Conservation (phyloP, 2,888 invertebrate genomes). For the Archips xylosteana region DNA sequence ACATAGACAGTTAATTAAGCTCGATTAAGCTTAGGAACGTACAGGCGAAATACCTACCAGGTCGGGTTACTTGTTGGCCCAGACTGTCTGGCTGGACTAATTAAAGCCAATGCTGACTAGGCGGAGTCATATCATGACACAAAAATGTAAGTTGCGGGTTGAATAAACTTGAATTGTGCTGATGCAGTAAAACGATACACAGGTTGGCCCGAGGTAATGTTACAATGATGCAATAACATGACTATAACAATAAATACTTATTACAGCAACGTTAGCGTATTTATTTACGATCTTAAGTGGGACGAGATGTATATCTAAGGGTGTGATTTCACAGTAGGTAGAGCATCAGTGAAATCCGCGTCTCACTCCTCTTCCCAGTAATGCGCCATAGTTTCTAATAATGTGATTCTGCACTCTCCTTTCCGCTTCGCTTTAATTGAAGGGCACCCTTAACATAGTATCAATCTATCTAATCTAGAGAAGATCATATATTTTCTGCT, state of each 20-base stretch:
- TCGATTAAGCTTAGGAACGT: slow-evolving; percentile 24
- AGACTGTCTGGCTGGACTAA: slow-evolving; percentile 36
- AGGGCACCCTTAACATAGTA: too few relatives aligned
- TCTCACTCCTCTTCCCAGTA: too few relatives aligned
- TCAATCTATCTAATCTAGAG: too few relatives aligned
- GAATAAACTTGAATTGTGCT: background rate
- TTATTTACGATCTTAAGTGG: background rate
- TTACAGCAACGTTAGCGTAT: background rate
- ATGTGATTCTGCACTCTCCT: too few relatives aligned
- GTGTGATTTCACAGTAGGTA: too few relatives aligned
- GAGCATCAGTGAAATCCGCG: too few relatives aligned
- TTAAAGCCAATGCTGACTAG: slow-evolving; percentile 30
- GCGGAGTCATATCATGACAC: slow-evolving; percentile 1
- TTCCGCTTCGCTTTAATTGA: too few relatives aligned
- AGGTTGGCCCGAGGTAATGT: background rate
- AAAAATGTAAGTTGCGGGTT: background rate
- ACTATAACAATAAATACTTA: too few relatives aligned
- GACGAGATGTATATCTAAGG: background rate
- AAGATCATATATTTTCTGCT: too few relatives aligned
- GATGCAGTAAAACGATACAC: background rate
- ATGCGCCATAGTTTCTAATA: too few relatives aligned
- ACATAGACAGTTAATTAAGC: slow-evolving; percentile 33
- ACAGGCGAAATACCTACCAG: slow-evolving; percentile 30
- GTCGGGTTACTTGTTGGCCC: slow-evolving; percentile 34
- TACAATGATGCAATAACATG: background rate